Evolutionary conservation across 2,888 invertebrate species (phyloP), one percentile per base, ranked within the genome.

Genomic region (Linnaemya tessellans): DNA sequence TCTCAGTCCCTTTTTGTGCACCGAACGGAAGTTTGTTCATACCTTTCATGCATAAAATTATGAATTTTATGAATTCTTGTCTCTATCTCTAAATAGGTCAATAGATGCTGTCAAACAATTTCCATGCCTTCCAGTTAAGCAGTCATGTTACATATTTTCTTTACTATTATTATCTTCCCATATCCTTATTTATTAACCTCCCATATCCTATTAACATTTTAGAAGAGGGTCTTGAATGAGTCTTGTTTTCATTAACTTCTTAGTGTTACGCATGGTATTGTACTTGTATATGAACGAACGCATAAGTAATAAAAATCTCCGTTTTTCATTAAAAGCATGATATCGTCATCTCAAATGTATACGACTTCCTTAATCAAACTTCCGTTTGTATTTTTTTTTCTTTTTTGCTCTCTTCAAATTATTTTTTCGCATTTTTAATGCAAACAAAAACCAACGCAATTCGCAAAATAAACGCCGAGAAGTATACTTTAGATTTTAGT

Each of bases 301-400:
- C 71, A 62, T 80, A 71, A 80, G 15, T 46, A 49, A 65, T 84
- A 84, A 84, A 84, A 80, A 84, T 84, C 80, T 81, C 84, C 84
- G 77, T 68, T 81, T 80, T 77, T 81, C 78, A 84, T 84, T 84
- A 84, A 80, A 81, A 68, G 78, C 78, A 81, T 78, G 65, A 84
- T 84, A 77, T 73, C 77, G 73, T 74, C 65, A 20, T 80, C 80
- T 75, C 43, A 70, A 71, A 80, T 80, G 62, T 80, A 84, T 62
- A 82, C 64, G 80, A 80, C 84, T 80, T 84, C 84, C 84, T 62
- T 78, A 73, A 81, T 84, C 68, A 73, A 77, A 67, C 62, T 78
- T 80, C 84, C 84, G 80, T 68, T 65, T 1, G 0, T 41, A 30
- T 30, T 54, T 67, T 62, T 38, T 77, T 43, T n/a, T 41, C 2